Evolutionary conservation across 2,113 vertebrate species (phyloP).

Genomic region (Atractosteus spatula): DNA sequence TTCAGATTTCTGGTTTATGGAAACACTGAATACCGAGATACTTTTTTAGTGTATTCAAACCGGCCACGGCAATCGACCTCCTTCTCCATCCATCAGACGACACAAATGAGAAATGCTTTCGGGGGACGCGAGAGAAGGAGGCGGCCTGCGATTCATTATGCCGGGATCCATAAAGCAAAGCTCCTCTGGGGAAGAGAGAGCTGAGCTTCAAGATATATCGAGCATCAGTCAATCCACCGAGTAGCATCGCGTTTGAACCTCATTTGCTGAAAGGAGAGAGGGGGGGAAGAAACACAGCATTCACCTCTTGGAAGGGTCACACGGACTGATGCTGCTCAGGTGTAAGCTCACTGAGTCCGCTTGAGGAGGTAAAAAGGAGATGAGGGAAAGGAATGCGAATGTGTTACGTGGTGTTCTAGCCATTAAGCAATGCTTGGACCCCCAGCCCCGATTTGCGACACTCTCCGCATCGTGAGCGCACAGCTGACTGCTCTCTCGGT

Average conservation of each 20-base stretch:
- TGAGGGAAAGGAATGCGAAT: not conserved
- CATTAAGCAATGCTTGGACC: no score
- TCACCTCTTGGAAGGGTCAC: not conserved
- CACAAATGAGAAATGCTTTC: slow-evolving; percentile 20
- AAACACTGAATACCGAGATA: slow-evolving; percentile 28
- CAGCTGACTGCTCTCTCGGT: no score
- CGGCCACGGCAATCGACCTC: slow-evolving; percentile 27
- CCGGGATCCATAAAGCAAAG: not conserved
- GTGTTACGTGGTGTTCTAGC: no score
- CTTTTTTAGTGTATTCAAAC: slow-evolving; percentile 22
- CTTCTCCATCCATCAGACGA: not conserved
- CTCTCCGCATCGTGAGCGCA: no score
- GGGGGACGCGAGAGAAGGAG: slow-evolving; percentile 16
- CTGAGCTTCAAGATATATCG: not conserved
- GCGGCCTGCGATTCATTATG: slow-evolving; percentile 25
- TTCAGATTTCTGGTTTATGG: slow-evolving; percentile 19
- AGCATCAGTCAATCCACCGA: slow-evolving; percentile 9
- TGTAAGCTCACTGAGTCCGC: not conserved
- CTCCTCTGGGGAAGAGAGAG: slow-evolving; percentile 6
- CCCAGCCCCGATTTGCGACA: no score
- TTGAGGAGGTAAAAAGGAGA: no score
- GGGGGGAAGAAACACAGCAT: not conserved
- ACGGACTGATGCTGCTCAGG: not conserved
- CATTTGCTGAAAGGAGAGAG: not conserved
- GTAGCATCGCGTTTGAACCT: not conserved